Evolutionary conservation across 2,888 invertebrate genomes (phyloP).

Genomic region (Neocrepidodera transversa): DNA sequence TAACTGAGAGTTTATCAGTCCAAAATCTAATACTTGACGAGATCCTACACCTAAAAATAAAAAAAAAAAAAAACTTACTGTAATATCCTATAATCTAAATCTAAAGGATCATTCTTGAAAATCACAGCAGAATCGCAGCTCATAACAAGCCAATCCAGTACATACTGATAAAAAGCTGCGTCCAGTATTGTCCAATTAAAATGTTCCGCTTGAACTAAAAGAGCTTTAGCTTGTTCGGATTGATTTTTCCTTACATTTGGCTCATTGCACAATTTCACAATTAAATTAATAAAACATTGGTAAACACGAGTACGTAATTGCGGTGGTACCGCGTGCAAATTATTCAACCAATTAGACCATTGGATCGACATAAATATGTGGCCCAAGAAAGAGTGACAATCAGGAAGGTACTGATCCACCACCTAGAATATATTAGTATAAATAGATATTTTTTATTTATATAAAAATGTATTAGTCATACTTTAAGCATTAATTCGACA

Average conservation of each 20-base stretch:
- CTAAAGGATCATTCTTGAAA: conserved; percentile 63
- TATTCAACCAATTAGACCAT: conserved; percentile 71
- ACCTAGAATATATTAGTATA: conserved; percentile 61
- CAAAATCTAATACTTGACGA: too few species aligned
- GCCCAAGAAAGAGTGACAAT: conserved; percentile 75
- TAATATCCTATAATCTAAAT: conserved; percentile 67
- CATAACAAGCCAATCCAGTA: conserved; percentile 78
- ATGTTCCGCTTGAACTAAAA: conserved; percentile 67
- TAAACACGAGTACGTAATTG: conserved; percentile 62
- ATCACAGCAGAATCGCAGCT: conserved; percentile 75
- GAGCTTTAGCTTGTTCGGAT: conserved; percentile 56
- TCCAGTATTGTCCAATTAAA: conserved; percentile 74
- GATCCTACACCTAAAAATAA: too few species aligned
- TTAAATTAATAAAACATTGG: conserved; percentile 70
- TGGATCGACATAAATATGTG: conserved; percentile 72
- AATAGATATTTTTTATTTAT: too few species aligned
- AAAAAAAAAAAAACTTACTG: conserved; percentile 60
- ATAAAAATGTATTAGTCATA: too few species aligned
- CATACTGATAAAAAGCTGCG: conserved; percentile 67
- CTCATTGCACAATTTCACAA: conserved; percentile 76
- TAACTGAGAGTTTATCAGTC: neutral
- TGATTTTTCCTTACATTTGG: conserved; percentile 69
- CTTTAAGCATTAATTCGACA: conserved; percentile 73
- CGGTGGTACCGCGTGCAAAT: conserved; percentile 58
- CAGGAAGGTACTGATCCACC: conserved; percentile 71